Evolutionary conservation across 2,113 vertebrate genomes (phyloP).

Genomic region (Mormyrus iriodes): DNA sequence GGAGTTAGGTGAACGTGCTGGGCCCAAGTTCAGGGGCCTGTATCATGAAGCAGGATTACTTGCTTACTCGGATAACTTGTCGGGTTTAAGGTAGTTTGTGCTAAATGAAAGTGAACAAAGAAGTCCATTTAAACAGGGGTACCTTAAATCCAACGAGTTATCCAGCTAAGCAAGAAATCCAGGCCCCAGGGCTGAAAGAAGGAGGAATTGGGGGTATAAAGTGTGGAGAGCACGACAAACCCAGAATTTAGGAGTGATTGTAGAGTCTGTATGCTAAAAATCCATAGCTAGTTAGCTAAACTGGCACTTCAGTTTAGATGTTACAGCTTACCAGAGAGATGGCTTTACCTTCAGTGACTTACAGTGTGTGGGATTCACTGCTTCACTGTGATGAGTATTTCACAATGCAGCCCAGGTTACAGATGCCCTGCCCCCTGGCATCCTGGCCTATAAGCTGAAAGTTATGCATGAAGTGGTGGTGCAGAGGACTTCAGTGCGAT

Average conservation of each 20-base stretch:
- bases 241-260: not conserved
- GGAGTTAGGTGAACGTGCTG: not conserved
- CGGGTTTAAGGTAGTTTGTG: not conserved
- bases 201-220: not conserved
- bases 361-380: not conserved
- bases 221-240: not conserved
- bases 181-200: not conserved
- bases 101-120: not conserved
- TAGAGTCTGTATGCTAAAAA: not conserved
- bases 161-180: not conserved
- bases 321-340: not conserved
- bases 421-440: not conserved
- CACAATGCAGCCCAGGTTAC: not conserved
- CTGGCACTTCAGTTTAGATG: not conserved
- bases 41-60: not conserved
- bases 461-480: not conserved
- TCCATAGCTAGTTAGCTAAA: not conserved
- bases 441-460: not conserved
- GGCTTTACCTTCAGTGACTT: not conserved
- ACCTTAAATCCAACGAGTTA: not conserved
- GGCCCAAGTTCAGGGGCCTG: not conserved
- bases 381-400: not conserved
- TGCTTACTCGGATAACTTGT: not conserved
- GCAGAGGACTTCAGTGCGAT: not conserved
- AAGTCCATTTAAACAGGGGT: not conserved